Evolutionary conservation across 2,113 vertebrate genomes (phyloP).

Genomic region (Oenanthe melanoleuca): DNA sequence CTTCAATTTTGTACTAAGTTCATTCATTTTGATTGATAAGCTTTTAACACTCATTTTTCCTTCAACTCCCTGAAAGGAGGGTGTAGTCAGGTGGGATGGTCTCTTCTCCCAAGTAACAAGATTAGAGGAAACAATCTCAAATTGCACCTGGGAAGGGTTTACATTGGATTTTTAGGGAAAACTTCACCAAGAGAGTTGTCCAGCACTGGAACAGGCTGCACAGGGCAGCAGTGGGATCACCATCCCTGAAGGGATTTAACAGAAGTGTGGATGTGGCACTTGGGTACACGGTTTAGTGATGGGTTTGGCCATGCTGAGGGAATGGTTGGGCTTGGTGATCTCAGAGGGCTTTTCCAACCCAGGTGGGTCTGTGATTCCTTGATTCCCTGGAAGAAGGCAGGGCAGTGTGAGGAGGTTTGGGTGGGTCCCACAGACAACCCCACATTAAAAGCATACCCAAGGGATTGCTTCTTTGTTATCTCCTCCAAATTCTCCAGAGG

Average conservation of each 20-base stretch:
- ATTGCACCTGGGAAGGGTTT: background rate
- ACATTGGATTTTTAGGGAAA: background rate
- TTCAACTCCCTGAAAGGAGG: background rate
- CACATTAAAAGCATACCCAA: background rate
- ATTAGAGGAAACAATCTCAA: background rate
- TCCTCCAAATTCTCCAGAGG: background rate
- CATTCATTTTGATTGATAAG: background rate
- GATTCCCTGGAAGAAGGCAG: background rate
- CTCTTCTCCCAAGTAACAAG: background rate
- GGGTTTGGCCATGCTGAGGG: background rate
- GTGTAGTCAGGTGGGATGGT: background rate
- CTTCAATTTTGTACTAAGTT: background rate
- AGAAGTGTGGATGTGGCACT: background rate
- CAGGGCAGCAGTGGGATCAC: background rate
- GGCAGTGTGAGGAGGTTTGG: rapidly evolving
- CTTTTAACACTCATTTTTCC: background rate
- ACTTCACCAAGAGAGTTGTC: background rate
- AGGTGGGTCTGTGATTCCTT: background rate
- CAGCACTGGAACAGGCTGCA: background rate
- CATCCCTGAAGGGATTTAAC: background rate
- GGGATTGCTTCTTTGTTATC: background rate
- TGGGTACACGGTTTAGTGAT: background rate
- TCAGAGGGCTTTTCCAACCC: background rate
- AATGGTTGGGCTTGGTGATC: background rate
- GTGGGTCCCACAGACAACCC: background rate